Conservation (phyloP, 1,140 invertebrate species). For the Drosophila serrata region DNA sequence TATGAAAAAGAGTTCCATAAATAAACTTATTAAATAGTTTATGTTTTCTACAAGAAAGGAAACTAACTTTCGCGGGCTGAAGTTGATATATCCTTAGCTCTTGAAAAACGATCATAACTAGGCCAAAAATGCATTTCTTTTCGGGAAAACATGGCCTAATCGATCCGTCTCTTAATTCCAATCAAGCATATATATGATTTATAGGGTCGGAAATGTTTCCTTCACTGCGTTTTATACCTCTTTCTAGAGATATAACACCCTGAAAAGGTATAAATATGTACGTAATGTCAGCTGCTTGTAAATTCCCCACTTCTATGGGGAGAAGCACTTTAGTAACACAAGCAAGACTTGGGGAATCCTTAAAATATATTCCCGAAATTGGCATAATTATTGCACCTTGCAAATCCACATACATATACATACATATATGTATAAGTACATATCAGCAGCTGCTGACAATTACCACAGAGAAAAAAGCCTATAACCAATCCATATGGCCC, state of each 20-base stretch:
- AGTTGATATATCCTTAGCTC: no score
- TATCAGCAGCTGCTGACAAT: constrained; percentile 34
- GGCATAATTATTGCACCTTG: constrained; percentile 66
- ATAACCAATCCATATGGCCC: constrained; percentile 50
- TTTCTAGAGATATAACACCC: no score
- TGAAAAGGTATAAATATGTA: background rate
- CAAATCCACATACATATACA: constrained; percentile 13
- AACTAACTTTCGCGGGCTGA: no score
- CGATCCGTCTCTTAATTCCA: no score
- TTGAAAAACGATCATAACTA: no score
- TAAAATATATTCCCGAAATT: constrained; percentile 36
- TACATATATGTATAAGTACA: background rate
- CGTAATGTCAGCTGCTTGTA: background rate
- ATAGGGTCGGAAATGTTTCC: no score
- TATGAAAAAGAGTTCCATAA: background rate
- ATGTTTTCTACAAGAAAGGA: no score
- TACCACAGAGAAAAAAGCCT: constrained; percentile 33
- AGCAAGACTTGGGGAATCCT: constrained; percentile 14
- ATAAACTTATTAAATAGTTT: background rate
- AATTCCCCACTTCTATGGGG: background rate
- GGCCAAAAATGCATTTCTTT: no score
- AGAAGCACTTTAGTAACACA: constrained; percentile 9
- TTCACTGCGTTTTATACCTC: no score
- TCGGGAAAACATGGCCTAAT: no score
- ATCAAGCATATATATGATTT: no score